Evolutionary conservation across 2,113 vertebrate species (phyloP), one percentile per base, ranked within the genome.

Genomic region (Oostethus manadensis): DNA sequence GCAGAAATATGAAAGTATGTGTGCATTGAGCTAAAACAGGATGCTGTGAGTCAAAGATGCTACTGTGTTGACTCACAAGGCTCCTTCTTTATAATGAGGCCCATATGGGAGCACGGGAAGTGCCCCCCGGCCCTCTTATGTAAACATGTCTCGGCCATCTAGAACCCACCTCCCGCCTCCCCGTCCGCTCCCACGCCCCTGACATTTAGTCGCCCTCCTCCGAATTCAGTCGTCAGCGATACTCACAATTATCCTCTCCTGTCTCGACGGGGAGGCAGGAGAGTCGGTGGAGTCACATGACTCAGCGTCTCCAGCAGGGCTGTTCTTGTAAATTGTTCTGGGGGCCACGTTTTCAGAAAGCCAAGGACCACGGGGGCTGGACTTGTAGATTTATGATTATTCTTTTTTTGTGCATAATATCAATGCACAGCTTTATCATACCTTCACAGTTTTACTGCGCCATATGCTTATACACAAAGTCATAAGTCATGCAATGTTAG

Each of bases 51-150:
- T 88, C 79, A 78, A 71, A 72, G 64, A 76, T 77, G 76, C 74
- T 64, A 51, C 66, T 62, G 18, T 76, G 81, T 88, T 87, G 86
- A 87, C 81, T 86, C 84, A 88, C 76, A 79, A 70, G 77, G 55
- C 73, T 82, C 77, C 80, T 84, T 86, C 78, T 71, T 82, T 86
- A 79, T 87, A 89, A 88, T 78, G 75, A 78, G 76, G 74, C 64
- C 73, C 77, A 79, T 79, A 83, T 73, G 78, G 83, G 82, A 84
- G 64, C 60, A 40, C 66, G 75, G 76, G 67, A 70, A 80, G 82
- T 74, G 77, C 76, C 60, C 70, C 72, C 53, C 50, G 61, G 76
- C 57, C 71, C 75, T 77, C 76, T 84, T 86, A 73, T 83, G 77
- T 81, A 88, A 90, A 88, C 85, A 84, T 76, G 67, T 74, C 67